Evolutionary conservation across 2,113 vertebrate genomes (phyloP), one percentile per base, ranked within the genome.

Genomic region (Crotalus helleri): DNA sequence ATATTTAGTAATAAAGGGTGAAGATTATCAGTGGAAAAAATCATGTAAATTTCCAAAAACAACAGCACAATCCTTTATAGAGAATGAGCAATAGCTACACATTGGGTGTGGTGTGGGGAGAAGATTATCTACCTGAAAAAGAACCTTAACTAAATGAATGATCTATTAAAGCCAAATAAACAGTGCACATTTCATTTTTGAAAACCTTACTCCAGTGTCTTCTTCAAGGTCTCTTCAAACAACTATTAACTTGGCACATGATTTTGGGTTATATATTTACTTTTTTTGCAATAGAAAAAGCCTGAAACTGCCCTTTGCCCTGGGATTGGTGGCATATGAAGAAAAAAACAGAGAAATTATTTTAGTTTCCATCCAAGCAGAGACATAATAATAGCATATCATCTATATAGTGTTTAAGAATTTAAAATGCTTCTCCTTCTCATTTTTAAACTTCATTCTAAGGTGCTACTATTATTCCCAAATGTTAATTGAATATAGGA

Each of bases 291-390:
- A 21, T 6, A 74, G n/a, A 59, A 0, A 39, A 69, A 0, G 1
- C 69, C 33, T 55, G 90, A 93, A 9, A 8, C 1, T 85, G 39
- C 51, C 21, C 59, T 93, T 85, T 93, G 87, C 24, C 11, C 7
- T 81, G 61, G 0, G 1, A 21, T 69, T 5, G 1, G 1, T 64
- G 19, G 6, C 90, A 59, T 19, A 9, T 39, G 33, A 59, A 57
- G 58, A 92, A 90, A 29, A 51, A 0, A 13, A 89, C 0, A 88
- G 11, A 49, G 57, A 93, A 9, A 7, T 91, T 59, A 13, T 92
- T 69, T 44, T 59, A 0, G 92, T 95, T 69, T 54, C 57, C 23
- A 24, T 44, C 44, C 57, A 61, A 51, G 29, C 26, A 53, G n/a
- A 85, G 53, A 17, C 33, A 2, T 85, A 85, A 59, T 46, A 53